Evolutionary conservation across 1,140 invertebrate genomes (phyloP), one percentile per base, ranked within the genome.

Genomic region (Pseudoatta argentina): DNA sequence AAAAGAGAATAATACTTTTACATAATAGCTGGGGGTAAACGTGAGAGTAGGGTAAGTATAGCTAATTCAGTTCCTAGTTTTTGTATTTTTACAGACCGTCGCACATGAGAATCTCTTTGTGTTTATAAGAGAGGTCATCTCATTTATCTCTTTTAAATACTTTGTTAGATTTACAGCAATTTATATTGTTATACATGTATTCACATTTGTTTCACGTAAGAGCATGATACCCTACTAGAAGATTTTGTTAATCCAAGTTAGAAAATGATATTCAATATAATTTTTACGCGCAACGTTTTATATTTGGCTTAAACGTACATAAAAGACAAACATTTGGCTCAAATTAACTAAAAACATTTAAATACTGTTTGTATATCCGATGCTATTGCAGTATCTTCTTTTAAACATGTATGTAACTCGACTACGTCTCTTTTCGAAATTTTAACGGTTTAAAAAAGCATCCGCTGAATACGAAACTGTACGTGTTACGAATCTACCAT

Each of bases 1-100:
- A 92, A 93, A 92, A 86, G 79, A 87, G 91, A 92, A 93, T 93
- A 92, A 89, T 86, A 83, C 87, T 92, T 93, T 92, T 91, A 91
- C 87, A 90, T 89, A 92, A 93, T 86, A 51, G 76, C 76, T 78
- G 24, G 24, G 24, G 27, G 87, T 89, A 86, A 88, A 67, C 59
- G 55, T 34, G 44, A 76, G 89, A 89, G 77, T 90, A 88, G 75
- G 71, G 59, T 88, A 85, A 91, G 85, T 86, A 57, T 24, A 53
- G 6, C 85, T 91, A 78, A 92, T 91, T 86, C 77, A 64, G 34
- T 64, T 27, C 55, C 76, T 39, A 24, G 67, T 76, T 88, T 81
- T 79, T 87, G 83, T 85, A 91, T 91, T 93, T 94, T 92, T 64
- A 89, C 91, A 87, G 72, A 87, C 85, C 69, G 89, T 75, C 30